These are phyloP conservation scores for Probosciger aterrimus DNA, from an alignment of 2,113 vertebrate species.

Conservation along the genomic window DNA sequence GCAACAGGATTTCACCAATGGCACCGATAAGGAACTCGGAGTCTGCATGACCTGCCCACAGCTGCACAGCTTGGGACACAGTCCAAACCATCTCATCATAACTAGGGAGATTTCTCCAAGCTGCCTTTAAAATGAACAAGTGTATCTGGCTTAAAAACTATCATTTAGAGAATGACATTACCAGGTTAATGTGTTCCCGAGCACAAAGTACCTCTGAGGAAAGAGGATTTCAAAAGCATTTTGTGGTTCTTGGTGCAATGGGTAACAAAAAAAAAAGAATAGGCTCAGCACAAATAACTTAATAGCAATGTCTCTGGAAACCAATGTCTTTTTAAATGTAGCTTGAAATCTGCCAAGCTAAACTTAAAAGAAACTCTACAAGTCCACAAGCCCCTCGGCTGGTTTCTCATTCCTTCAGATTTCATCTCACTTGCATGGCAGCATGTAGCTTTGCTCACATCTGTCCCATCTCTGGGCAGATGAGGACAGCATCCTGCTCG, in stretches of 20 bases:
- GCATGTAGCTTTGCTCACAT: not conserved
- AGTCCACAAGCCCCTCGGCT: not conserved
- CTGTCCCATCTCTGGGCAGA: not conserved
- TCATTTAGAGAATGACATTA: not conserved
- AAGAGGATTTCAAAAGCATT: not conserved
- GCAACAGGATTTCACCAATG: accelerated
- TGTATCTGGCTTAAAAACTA: not conserved
- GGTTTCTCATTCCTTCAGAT: not conserved
- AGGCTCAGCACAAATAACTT: conserved; percentile 9
- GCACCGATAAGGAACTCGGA: not conserved
- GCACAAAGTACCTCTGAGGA: not conserved
- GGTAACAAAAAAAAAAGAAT: not conserved
- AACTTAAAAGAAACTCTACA: not conserved
- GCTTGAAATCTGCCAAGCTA: not conserved
- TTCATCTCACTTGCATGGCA: not conserved
- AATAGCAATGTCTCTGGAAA: not conserved
- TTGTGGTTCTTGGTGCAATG: not conserved
- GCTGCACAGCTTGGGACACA: not conserved
- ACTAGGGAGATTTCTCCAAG: not conserved
- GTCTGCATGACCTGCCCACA: not conserved
- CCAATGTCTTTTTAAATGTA: not conserved
- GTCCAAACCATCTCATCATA: not conserved
- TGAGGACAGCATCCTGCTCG: not conserved
- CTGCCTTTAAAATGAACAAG: not conserved
- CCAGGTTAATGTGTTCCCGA: conserved; percentile 27